Evolutionary conservation across 2,797 vertebrate genomes (phyloP), one percentile per base, ranked within the genome.

Genomic region (Crocidura indochinensis): DNA sequence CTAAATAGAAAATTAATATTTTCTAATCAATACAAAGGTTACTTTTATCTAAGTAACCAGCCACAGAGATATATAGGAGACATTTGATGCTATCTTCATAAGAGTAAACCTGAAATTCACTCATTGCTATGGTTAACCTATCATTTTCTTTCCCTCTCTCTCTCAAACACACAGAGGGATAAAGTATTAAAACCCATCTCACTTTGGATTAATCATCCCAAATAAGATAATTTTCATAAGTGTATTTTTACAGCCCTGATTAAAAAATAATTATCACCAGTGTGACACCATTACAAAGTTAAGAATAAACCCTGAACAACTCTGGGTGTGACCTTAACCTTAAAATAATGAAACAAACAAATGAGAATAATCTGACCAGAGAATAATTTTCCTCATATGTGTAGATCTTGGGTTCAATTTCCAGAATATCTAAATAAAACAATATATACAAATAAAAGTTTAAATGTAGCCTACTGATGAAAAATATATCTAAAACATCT

Each of bases 1-100:
- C 46, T 31, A 88, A 73, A 53, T 51, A 72, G 15, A 71, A 27
- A 1, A 46, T 67, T 81, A 85, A 31, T 85, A 20, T 64, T 92
- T 84, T 80, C 72, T 88, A 71, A 1, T 38, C 7, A 53, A 27
- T 8, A 38, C 26, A 62, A 73, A 1, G 10, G 7, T 60, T 44
- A 19, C 15, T 83, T 46, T 69, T 72, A 68, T 3, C 79, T 2
- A 72, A 84, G 26, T 44, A 93, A 85, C 31, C 26, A 29, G 22
- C 12, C 51, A 20, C 6, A 8, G 17, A 83, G 72, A 82, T 26
- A 20, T 1, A 10, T 10, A 22, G 15, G 22, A 69, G 7, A 46
- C 31, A 24, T 93, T 26, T 81, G 65, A 27, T 51, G 4, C 29
- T 81, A 5, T 82, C n/a, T 79, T 91, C 56, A 0, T 44, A 65